Evolutionary conservation across 2,888 invertebrate species (phyloP).

Genomic region (Eristalis pertinax): DNA sequence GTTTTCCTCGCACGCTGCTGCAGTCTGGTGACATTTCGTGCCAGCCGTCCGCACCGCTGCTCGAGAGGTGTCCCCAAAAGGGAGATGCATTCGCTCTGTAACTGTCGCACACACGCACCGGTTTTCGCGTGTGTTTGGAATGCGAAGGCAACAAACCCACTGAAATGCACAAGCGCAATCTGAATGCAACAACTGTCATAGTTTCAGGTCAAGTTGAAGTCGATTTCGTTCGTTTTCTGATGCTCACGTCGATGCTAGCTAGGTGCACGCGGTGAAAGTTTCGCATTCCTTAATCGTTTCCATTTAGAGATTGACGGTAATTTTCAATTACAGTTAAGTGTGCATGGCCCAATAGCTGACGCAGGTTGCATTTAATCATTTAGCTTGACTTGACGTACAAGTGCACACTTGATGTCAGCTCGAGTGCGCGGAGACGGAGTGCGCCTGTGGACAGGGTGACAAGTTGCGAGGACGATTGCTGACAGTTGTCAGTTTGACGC

Average conservation of each 20-base stretch:
- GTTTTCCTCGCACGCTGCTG: background rate
- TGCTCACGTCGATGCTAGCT: background rate
- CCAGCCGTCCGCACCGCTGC: background rate
- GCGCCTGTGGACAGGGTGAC: background rate
- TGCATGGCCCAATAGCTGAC: background rate
- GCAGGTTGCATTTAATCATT: background rate
- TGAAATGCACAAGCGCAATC: background rate
- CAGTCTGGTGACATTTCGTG: background rate
- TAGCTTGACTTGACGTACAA: background rate
- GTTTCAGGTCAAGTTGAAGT: constrained; percentile 19
- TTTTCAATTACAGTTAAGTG: constrained; percentile 22
- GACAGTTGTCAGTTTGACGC: background rate
- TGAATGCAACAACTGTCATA: background rate
- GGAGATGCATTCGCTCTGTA: background rate
- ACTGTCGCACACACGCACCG: background rate
- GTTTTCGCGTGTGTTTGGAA: background rate
- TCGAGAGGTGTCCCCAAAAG: background rate
- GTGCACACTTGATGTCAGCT: background rate
- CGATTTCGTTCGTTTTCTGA: background rate
- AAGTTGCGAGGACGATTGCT: background rate
- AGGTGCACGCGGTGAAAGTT: background rate
- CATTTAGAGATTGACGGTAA: background rate
- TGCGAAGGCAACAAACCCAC: background rate
- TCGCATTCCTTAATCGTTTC: background rate
- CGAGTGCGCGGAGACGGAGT: background rate